phyloP scores from a whole-genome alignment of 2,113 vertebrate genomes.

The Neotoma lepida region DNA sequence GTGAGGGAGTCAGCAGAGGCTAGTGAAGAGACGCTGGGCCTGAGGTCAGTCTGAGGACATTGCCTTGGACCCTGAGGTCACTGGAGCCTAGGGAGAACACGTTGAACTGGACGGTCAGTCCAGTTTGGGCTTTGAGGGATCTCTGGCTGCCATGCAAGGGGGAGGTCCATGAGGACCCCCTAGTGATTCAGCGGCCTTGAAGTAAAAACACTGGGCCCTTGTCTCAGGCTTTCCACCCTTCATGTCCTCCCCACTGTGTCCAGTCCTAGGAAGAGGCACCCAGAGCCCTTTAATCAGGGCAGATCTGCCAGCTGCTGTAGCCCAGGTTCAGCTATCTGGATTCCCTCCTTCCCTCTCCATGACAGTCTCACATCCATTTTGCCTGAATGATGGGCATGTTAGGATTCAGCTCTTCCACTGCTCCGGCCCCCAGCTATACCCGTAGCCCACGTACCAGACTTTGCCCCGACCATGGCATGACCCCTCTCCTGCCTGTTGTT shows the following conservation, averaged over 20 bases:
- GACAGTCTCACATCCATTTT: not conserved
- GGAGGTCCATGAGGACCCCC: not conserved
- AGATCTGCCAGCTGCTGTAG: not conserved
- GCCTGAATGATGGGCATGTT: not conserved
- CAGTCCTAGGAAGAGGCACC: not conserved
- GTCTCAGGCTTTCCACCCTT: not conserved
- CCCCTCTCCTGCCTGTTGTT: not conserved
- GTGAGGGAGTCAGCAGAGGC: accelerated
- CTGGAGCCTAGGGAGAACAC: not conserved
- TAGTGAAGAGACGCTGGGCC: no score
- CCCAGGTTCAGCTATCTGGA: not conserved
- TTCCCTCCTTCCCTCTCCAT: not conserved
- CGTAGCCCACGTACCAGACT: not conserved
- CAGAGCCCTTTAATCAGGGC: no score
- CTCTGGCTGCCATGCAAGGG: accelerated
- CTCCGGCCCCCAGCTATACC: not conserved
- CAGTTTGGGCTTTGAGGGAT: not conserved
- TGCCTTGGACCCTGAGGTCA: not conserved
- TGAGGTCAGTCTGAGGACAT: not conserved
- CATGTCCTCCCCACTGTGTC: accelerated
- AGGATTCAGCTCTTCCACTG: not conserved
- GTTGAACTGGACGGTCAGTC: not conserved
- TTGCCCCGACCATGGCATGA: not conserved
- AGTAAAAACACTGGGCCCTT: not conserved
- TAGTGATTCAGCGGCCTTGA: not conserved